Conservation (phyloP, 2,113 vertebrate species). For the Regulus satrapa region DNA sequence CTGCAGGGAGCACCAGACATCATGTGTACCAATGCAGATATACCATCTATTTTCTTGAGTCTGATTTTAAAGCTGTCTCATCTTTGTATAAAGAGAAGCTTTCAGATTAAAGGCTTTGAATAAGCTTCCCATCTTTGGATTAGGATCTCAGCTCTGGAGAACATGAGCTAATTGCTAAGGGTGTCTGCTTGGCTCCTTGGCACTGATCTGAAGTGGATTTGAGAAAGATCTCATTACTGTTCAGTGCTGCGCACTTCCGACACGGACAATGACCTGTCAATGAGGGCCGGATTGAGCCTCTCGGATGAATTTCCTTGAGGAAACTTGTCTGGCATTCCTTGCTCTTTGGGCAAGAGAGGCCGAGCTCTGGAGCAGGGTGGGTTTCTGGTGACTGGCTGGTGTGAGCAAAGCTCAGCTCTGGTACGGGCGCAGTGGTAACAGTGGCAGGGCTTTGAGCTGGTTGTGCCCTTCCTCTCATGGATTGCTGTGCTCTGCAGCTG, state of each 20-base stretch:
- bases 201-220: neutral
- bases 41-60: neutral
- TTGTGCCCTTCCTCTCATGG: neutral
- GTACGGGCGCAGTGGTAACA: rapidly evolving
- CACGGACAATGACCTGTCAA: neutral
- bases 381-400: neutral
- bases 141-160: neutral
- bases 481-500: neutral
- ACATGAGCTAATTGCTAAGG: neutral
- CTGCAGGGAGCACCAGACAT: neutral
- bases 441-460: neutral
- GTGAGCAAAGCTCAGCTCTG: neutral
- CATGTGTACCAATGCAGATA: neutral
- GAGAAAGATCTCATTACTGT: neutral
- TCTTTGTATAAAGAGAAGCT: neutral
- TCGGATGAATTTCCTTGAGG: neutral
- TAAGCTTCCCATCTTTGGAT: neutral
- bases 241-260: neutral
- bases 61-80: neutral
- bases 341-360: neutral
- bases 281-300: neutral
- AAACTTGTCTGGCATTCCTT: neutral
- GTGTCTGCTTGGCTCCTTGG: neutral
- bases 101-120: neutral
- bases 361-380: neutral